These are phyloP conservation scores for Rissa tridactyla DNA, from an alignment of 2,113 vertebrate species.

Conservation along the genomic window DNA sequence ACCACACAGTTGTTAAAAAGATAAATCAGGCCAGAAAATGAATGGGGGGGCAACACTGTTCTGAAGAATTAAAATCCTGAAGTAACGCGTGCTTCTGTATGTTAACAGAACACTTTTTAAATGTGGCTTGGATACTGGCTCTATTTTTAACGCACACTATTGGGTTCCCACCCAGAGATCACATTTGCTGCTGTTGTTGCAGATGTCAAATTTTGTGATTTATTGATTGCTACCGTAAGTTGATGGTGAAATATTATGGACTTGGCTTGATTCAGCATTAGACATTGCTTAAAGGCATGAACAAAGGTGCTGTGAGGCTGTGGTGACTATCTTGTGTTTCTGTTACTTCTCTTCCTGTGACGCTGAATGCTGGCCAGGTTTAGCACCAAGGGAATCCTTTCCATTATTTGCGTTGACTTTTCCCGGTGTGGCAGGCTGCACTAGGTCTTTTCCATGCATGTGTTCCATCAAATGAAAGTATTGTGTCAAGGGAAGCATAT, in stretches of 20 bases:
- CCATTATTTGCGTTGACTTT: not conserved
- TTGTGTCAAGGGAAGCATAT: slow-evolving; percentile 21
- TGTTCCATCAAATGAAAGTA: not conserved
- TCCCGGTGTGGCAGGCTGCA: not conserved
- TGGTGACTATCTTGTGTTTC: not conserved
- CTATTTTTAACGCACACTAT: not conserved
- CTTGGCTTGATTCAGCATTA: not conserved
- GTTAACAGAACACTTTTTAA: not conserved
- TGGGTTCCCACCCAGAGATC: not conserved
- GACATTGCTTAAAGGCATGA: not conserved
- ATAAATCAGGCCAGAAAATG: not conserved
- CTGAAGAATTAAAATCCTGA: not conserved
- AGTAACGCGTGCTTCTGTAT: not conserved
- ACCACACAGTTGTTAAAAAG: not conserved
- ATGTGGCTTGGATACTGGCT: not conserved
- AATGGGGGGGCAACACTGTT: fast-evolving
- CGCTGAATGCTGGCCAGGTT: not conserved
- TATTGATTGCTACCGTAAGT: not conserved
- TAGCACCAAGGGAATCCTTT: not conserved
- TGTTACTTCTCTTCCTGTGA: not conserved
- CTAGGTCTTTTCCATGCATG: not conserved
- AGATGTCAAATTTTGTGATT: not conserved
- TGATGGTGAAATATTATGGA: not conserved
- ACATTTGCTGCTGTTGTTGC: not conserved
- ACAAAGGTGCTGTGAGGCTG: not conserved